Conservation (phyloP, 2,113 vertebrate genomes). For the Phoxinus phoxinus region DNA sequence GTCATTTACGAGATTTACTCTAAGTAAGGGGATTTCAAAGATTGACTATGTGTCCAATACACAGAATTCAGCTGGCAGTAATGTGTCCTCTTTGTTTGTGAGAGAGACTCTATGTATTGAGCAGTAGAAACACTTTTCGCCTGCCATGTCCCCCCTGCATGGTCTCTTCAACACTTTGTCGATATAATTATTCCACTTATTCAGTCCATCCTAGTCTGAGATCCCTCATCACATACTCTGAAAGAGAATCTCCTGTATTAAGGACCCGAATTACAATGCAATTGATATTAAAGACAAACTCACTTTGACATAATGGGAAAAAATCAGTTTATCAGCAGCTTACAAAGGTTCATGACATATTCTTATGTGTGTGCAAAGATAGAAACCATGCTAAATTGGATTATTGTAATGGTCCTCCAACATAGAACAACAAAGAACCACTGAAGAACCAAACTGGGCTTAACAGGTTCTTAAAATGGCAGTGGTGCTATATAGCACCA, state of each 20-base stretch:
- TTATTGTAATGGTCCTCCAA: too few species aligned
- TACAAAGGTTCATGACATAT: slow-evolving; percentile 1
- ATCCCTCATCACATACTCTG: neutral
- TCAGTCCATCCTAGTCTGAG: slow-evolving; percentile 15
- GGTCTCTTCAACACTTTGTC: slow-evolving; percentile 53
- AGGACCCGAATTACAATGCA: slow-evolving; percentile 20
- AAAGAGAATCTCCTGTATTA: neutral
- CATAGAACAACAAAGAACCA: too few species aligned
- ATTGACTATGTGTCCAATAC: slow-evolving; percentile 59
- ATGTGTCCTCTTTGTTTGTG: slow-evolving; percentile 52
- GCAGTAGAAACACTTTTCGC: slow-evolving; percentile 44
- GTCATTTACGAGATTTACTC: slow-evolving; percentile 60
- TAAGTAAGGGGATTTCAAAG: slow-evolving; percentile 52
- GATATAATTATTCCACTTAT: slow-evolving; percentile 51
- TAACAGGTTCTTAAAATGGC: too few species aligned
- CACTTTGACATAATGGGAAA: slow-evolving; percentile 12
- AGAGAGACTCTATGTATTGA: slow-evolving; percentile 52
- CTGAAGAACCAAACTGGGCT: too few species aligned
- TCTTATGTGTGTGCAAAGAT: slow-evolving; percentile 2
- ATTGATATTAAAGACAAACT: slow-evolving; percentile 21
- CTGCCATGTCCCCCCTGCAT: slow-evolving; percentile 36
- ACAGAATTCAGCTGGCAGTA: slow-evolving; percentile 56
- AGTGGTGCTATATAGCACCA: too few species aligned
- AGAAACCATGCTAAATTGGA: neutral
- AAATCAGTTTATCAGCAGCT: neutral